Evolutionary conservation across 2,113 vertebrate species (phyloP).

Genomic region (Dendropsophus ebraccatus): DNA sequence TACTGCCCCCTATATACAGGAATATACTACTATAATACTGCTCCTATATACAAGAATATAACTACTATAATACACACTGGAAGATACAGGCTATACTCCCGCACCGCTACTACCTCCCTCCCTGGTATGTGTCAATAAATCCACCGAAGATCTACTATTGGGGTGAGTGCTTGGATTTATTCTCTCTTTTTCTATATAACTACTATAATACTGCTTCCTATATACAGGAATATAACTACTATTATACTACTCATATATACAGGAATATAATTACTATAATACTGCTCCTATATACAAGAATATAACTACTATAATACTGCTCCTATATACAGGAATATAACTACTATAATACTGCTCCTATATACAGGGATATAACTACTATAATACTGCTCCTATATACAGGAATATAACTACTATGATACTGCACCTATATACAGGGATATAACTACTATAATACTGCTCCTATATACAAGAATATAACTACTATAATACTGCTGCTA

Average conservation of each 20-base stretch:
- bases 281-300: background rate
- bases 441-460: constrained; percentile 14
- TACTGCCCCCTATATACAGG: too few relatives aligned
- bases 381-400: constrained; percentile 13
- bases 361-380: background rate
- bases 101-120: too few relatives aligned
- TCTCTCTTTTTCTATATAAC: too few relatives aligned
- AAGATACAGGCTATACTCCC: background rate
- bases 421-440: background rate
- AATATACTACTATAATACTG: too few relatives aligned
- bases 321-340: background rate
- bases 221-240: constrained; percentile 3
- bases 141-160: too few relatives aligned
- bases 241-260: background rate
- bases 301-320: background rate
- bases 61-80: background rate
- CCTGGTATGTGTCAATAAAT: too few relatives aligned
- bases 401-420: constrained; percentile 7
- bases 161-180: too few relatives aligned
- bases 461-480: background rate
- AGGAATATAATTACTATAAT: too few relatives aligned
- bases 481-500: background rate
- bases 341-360: constrained; percentile 6
- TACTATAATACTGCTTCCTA: background rate
- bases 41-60: constrained; percentile 3